Evolutionary conservation across 2,113 vertebrate species (phyloP), one percentile per base, ranked within the genome.

Genomic region (Limanda limanda): DNA sequence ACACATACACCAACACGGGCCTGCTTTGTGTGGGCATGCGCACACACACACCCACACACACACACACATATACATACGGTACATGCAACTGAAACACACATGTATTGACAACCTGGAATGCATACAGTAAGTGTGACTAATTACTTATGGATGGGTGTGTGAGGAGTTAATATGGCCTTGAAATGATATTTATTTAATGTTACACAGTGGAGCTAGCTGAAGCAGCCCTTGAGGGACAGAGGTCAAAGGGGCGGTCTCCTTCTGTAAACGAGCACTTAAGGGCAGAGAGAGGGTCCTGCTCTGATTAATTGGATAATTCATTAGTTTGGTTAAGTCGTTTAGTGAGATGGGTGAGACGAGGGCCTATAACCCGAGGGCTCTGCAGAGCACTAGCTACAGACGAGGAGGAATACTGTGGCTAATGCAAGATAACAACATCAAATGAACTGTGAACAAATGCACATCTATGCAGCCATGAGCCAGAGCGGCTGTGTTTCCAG

Each of bases 291-390:
- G 91, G 91, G 88, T 88, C 85, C 87, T 91, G 88, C 85, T 88
- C 92, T 94, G 93, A 95, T 95, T 95, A 94, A 95, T 94, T 94
- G 92, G 89, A 82, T 94, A 92, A 94, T 94, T 95, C 91, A 94
- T 95, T 94, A 94, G 91, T 91, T 93, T 92, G 91, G 92, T 93
- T 90, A 91, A 94, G 90, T 93, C 83, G 76, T 93, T 94, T 92
- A 93, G 88, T 75, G 79, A 89, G 87, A 88, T 70, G 82, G 89
- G 83, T 85, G 83, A 88, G 79, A 90, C 57, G 86, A 83, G 84
- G 86, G 85, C 79, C 82, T 82, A 78, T 90, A 94, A 94, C 93
- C 92, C 82, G 75, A 82, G 90, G 92, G 87, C 83, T 81, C 67
- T 61, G 71, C 80, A 14, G 54, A 81, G 81, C 73, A 71, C 65